These are phyloP conservation scores for Cirrhinus mrigala DNA, from an alignment of 2,797 vertebrate genomes.

Conservation along the genomic window DNA sequence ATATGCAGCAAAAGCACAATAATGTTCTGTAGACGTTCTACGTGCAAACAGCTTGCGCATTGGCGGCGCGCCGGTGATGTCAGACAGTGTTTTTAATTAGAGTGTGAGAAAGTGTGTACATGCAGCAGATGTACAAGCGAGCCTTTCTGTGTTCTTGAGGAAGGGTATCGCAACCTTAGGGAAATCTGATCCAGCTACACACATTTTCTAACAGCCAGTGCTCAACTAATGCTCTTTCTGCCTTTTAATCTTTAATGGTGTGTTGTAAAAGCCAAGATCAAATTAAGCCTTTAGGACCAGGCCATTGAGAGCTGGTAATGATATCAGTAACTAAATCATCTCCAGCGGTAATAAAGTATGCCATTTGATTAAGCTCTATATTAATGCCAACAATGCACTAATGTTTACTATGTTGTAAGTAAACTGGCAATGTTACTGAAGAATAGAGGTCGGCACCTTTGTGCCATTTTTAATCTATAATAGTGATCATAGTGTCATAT, in stretches of 20 bases:
- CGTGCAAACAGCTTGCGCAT: slow-evolving; percentile 1
- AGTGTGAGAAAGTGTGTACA: slow-evolving; percentile 33
- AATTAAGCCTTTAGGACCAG: slow-evolving; percentile 58
- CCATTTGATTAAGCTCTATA: slow-evolving; percentile 57
- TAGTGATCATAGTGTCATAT: not conserved
- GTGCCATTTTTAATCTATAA: not conserved
- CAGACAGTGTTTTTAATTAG: slow-evolving; percentile 36
- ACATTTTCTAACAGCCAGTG: slow-evolving; percentile 56
- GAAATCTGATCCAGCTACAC: slow-evolving; percentile 54
- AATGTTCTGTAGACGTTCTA: not conserved
- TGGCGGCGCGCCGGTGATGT: slow-evolving; percentile 31
- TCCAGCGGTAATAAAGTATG: slow-evolving; percentile 55
- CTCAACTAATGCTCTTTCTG: slow-evolving; percentile 60
- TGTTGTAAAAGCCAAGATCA: slow-evolving; percentile 60
- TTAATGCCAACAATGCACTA: slow-evolving; percentile 51
- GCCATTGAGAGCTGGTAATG: slow-evolving; percentile 58
- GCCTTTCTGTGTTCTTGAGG: slow-evolving; percentile 42
- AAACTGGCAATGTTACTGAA: slow-evolving; percentile 1
- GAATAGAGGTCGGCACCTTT: not conserved
- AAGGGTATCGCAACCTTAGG: slow-evolving; percentile 51
- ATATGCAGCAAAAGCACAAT: not conserved
- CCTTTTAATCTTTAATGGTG: slow-evolving; percentile 63
- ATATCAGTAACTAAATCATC: slow-evolving; percentile 60
- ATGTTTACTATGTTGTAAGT: slow-evolving; percentile 37
- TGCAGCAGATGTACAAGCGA: slow-evolving; percentile 18